Evolutionary conservation across 2,797 vertebrate species (phyloP), one percentile per base, ranked within the genome.

Genomic region (Ataeniobius toweri): DNA sequence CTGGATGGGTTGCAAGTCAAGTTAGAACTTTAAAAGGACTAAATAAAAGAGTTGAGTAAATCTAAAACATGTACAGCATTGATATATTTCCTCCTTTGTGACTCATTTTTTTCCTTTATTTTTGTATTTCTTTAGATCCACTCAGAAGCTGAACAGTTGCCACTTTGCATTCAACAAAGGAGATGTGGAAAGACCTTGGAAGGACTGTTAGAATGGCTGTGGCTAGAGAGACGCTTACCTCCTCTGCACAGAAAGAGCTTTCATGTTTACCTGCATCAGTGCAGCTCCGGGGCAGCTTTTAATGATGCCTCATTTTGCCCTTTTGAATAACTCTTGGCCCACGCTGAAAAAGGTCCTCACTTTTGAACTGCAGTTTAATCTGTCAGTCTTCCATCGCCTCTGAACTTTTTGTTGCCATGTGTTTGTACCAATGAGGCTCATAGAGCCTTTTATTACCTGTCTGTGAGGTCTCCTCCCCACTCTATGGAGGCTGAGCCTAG

Each of bases 401-500:
- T 93, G 92, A 93, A 92, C 89, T 89, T 81, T 84, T 83, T 89
- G 92, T 89, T 88, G 90, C 92, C 92, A 92, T 93, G 92, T 77
- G 82, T 89, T 94, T 91, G 91, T 89, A 89, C 86, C 93, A 92
- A 96, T 95, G 94, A 95, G 94, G 93, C 92, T 94, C 85, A 73
- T 36, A 84, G 91, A 94, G 93, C 90, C 92, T 87, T 91, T 93
- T 86, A 85, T 88, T 88, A 83, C 84, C 78, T 83, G 79, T 94
- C 90, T 89, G 89, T 95, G 86, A 95, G 93, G 94, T 93, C 90
- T 92, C 91, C 94, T 95, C 94, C 92, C 83, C 92, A 93, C 94
- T 94, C 94, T 93, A 96, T 96, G 96, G 96, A 96, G 94, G 95
- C 95, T 88, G 93, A 95, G 94, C 92, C 94, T 89, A 95, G 94